A percentile compares a stretch with the other conserved stretches of the same genome.
phyloP scores from a whole-genome alignment of 2,888 invertebrate genomes.

The Andrena praecox region DNA sequence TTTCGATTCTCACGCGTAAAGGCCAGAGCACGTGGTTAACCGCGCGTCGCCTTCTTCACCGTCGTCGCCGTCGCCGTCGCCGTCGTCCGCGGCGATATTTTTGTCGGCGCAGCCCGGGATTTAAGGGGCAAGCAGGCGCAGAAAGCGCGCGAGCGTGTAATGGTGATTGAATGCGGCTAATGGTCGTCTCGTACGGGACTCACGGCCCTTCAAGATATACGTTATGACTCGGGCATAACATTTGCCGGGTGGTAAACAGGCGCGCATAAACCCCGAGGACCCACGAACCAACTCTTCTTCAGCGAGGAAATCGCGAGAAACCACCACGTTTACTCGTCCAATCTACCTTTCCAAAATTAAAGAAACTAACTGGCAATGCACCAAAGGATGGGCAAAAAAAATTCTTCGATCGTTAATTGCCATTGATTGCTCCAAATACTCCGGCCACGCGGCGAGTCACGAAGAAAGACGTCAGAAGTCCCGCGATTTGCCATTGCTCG shows the following conservation, averaged over 20 bases:
- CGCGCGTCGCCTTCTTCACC: neutral
- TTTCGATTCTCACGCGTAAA: conserved; percentile 33
- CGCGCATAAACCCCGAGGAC: conserved; percentile 63
- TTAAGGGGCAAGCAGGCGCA: conserved; percentile 71
- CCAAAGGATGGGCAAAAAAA: neutral
- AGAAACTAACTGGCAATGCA: neutral
- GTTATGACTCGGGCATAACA: conserved; percentile 72
- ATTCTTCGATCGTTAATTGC: neutral
- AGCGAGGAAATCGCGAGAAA: conserved; percentile 4
- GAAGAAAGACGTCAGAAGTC: conserved; percentile 29
- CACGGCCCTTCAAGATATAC: conserved; percentile 69
- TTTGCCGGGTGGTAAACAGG: conserved; percentile 72
- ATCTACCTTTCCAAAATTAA: neutral
- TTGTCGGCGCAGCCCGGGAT: conserved; percentile 60
- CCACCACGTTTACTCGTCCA: conserved; percentile 13
- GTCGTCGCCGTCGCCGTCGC: conserved; percentile 1
- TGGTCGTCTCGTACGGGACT: conserved; percentile 72
- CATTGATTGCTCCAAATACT: neutral
- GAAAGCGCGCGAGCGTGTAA: conserved; percentile 74
- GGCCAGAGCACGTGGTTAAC: neutral
- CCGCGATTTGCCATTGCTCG: conserved; percentile 30
- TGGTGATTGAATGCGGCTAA: conserved; percentile 78
- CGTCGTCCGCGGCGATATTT: conserved; percentile 53
- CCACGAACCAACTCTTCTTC: conserved; percentile 10
- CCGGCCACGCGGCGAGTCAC: neutral